A percentile compares a stretch with the other conserved stretches of the same genome.
These are phyloP conservation scores for Chondrilla cf. caribensis DNA, from an alignment of 37 sponge, comb jelly and placozoan genomes.

Conservation along the genomic window DNA sequence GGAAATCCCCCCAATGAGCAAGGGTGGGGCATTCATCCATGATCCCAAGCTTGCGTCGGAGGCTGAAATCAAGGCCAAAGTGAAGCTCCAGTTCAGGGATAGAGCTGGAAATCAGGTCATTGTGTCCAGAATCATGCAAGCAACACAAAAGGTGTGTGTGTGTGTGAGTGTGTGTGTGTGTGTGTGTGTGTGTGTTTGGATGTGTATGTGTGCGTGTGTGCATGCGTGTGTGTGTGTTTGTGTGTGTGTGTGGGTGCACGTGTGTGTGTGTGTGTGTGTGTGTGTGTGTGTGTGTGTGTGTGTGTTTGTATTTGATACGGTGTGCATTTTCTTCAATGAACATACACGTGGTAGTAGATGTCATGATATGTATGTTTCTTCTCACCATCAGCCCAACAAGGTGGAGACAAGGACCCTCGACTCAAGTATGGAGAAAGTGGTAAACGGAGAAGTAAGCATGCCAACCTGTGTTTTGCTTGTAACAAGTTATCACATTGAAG, in stretches of 20 bases:
- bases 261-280: too few relatives aligned
- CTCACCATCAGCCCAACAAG: constrained; percentile 31
- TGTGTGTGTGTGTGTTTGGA: too few relatives aligned
- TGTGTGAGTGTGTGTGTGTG: neutral
- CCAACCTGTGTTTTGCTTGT: too few relatives aligned
- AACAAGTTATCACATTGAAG: too few relatives aligned
- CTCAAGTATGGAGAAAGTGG: constrained; percentile 71
- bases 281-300: too few relatives aligned
- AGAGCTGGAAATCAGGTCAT: constrained; percentile 36
- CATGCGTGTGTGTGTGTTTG: too few relatives aligned
- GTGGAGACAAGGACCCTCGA: constrained; percentile 80
- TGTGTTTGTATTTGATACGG: neutral
- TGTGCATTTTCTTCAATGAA: neutral
- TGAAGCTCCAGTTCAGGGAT: constrained; percentile 86
- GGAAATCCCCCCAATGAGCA: constrained; percentile 83
- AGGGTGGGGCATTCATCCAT: constrained; percentile 86
- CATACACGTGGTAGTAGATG: too few relatives aligned
- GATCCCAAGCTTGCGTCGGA: constrained; percentile 90
- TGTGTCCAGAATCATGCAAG: constrained; percentile 68
- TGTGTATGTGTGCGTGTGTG: too few relatives aligned
- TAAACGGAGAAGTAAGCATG: neutral
- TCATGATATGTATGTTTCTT: too few relatives aligned
- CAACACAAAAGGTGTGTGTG: constrained; percentile 76
- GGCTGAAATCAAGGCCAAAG: constrained; percentile 74
- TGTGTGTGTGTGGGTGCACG: too few relatives aligned